These are phyloP conservation scores for Pelodiscus sinensis DNA, from an alignment of 2,113 vertebrate species.

Conservation along the genomic window DNA sequence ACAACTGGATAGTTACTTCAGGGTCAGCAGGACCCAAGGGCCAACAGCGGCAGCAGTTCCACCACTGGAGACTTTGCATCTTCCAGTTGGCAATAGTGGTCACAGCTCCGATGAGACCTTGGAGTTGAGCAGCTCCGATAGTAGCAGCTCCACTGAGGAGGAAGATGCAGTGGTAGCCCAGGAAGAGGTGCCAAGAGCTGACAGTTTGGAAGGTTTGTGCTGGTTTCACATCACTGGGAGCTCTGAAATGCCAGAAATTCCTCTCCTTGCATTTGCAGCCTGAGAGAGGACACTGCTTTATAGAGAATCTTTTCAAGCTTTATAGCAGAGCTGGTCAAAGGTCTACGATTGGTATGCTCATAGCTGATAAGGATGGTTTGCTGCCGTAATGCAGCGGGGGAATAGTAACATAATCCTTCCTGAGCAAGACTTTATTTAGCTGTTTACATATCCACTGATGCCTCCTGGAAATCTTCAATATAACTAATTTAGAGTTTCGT, in stretches of 20 bases:
- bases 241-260: background rate
- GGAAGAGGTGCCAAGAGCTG: background rate
- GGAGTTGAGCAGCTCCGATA: constrained; percentile 78
- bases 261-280: background rate
- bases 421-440: background rate
- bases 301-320: background rate
- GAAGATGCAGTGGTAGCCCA: constrained; percentile 23
- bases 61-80: constrained; percentile 53
- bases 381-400: background rate
- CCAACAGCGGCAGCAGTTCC: background rate
- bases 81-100: constrained; percentile 41
- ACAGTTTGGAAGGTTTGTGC: constrained; percentile 50
- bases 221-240: background rate
- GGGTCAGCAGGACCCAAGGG: constrained; percentile 78
- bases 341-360: background rate
- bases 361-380: constrained; percentile 29
- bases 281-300: background rate
- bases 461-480: background rate
- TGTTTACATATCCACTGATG: background rate
- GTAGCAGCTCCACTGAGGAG: constrained; percentile 61
- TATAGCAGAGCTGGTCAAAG: background rate
- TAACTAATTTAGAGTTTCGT: background rate
- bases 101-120: constrained; percentile 75
- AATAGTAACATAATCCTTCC: background rate
- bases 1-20: constrained; percentile 82